phyloP scores from a whole-genome alignment of 37 sponge, comb jelly and placozoan species.

The Oopsacas minuta region DNA sequence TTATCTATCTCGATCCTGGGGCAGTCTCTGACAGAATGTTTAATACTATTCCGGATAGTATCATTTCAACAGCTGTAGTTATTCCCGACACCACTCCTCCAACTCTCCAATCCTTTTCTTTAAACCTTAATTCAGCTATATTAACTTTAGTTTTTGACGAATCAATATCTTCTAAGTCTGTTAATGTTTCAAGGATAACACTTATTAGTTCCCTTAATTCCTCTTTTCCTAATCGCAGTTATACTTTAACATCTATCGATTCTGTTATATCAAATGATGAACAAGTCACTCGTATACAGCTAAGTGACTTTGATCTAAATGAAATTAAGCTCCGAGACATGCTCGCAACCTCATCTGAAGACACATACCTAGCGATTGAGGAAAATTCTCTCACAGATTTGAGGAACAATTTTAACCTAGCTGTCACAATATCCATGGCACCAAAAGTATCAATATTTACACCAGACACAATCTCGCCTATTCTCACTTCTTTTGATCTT shows the following conservation, averaged over 20 bases:
- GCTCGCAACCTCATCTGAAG: slow-evolving; percentile 27
- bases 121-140: slow-evolving; percentile 35
- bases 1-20: slow-evolving; percentile 24
- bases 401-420: slow-evolving; percentile 22
- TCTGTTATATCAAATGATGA: slow-evolving; percentile 21
- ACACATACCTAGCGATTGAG: slow-evolving; percentile 24
- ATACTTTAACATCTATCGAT: slow-evolving; percentile 28
- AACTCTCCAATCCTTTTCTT: slow-evolving; percentile 28
- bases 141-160: slow-evolving; percentile 53
- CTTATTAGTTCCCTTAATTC: slow-evolving; percentile 35
- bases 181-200: slow-evolving; percentile 28
- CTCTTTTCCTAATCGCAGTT: slow-evolving; percentile 23
- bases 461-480: slow-evolving; percentile 30
- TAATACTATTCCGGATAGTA: slow-evolving; percentile 34
- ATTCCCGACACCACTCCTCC: slow-evolving; percentile 37
- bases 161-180: slow-evolving; percentile 31
- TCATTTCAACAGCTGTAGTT: slow-evolving; percentile 19
- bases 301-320: slow-evolving; percentile 27
- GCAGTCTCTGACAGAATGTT: slow-evolving; percentile 43
- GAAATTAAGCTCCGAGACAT: slow-evolving; percentile 19
- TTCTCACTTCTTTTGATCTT: slow-evolving; percentile 32
- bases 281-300: not conserved
- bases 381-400: slow-evolving; percentile 23
- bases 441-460: slow-evolving; percentile 22
- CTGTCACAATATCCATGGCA: not conserved